Base-by-base conservation (phyloP, 2,797 vertebrate species). In the Myotis planiceps region DNA sequence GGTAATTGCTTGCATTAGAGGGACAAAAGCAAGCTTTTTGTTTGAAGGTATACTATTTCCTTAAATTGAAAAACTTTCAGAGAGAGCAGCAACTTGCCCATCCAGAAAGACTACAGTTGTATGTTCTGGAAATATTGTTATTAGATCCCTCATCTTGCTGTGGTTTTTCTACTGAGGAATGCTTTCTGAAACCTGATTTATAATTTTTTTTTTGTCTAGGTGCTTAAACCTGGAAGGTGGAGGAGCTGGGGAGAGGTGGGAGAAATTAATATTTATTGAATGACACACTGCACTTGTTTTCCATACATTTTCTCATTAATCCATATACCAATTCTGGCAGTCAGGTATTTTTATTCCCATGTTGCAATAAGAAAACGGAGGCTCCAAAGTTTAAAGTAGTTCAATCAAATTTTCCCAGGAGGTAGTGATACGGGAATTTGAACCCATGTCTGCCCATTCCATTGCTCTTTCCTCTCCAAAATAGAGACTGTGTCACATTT, bases 71-170 rank as follows among this genome's bases (percentile, higher is more conserved):
- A 96, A 96, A 1, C 96, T 96, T 94, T 76, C 58, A 55, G 42
- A 29, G 51, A 97, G 96, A 53, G 89, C 97, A 97, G 86, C 69
- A 92, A 97, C 97, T 97, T 75, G 93, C 88, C 94, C 95, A 94
- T 97, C 97, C 98, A 97, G 98, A 98, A 97, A 97, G 92, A 92
- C 96, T 93, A 94, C 96, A 95, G 88, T 96, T 84, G 97, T 39
- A 55, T 85, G 93, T 92, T 79, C 66, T 85, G 60, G 92, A 93
- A 95, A 81, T 96, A 92, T 49, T 65, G 90, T 94, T 55, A 96
- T 89, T 84, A 94, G 96, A 25, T 37, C 14, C 63, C 37, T 71
- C 8, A 88, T 39, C 16, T 19, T 45, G 58, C 71, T 82, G 9
- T 85, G 83, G 27, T 83, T 88, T 45, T 82, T 74, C 49, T 84